Base-by-base conservation (phyloP, 2,888 invertebrate genomes). In the Hoplodrina ambigua region DNA sequence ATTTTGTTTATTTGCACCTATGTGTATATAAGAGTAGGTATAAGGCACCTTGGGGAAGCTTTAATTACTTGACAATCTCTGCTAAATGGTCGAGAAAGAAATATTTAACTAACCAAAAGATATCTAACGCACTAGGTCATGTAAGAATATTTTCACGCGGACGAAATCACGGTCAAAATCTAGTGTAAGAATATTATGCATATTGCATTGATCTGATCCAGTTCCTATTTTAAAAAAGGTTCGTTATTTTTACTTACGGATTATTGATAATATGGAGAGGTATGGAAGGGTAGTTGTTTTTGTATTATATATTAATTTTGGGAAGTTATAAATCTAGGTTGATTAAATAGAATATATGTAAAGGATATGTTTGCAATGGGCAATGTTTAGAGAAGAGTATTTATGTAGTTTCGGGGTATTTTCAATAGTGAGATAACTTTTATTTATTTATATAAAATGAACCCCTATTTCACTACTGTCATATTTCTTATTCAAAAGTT, bases 41-140 rank as follows among this genome's bases (percentile, higher is more conserved):
- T 37, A 95, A 95, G 95, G 95, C 95, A 95, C 95, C 91, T 81
- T 74, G 78, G 82, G 93, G 94, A 94, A 94, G 93, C 90, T 90
- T 88, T 75, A 71, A 81, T 79, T 80, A 82, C 11, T 68, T 73
- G 84, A 84, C 86, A 87, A 88, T 85, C 82, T 87, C 87, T 86
- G 79, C 56, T 41, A 8, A 74, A 87, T 87, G 91, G 89, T 89
- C 88, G 87, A 86, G 84, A 68, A 69, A 33, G 15, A 67, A 58
- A 66, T 54, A 52, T 62, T 54, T 57, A 63, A 49, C 41, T 60
- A n/a, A 37, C 2, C 46, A 46, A 41, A 61, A 54, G 20, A 50
- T 64, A 78, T 69, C 79, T 79, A 79, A 79, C 79, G 80, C 79
- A 82, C 74, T 15, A 11, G 50, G 7, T 65, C 17, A 46, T 60